A percentile compares a stretch with the other conserved stretches of the same genome.
Evolutionary conservation across 2,113 vertebrate genomes (phyloP).

Genomic region (Hoplias malabaricus): DNA sequence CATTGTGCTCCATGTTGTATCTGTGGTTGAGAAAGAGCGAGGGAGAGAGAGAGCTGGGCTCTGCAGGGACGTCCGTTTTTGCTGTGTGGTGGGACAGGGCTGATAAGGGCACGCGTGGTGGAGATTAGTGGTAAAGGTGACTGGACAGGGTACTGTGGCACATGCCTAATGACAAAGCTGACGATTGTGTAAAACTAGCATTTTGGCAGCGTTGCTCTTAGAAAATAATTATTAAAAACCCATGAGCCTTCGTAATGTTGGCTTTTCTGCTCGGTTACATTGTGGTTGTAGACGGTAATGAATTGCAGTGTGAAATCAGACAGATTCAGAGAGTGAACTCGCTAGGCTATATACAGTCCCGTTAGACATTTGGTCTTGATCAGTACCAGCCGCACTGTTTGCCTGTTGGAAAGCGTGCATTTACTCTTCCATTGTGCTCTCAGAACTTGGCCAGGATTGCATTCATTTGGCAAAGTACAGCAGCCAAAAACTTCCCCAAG

Average conservation of each 20-base stretch:
- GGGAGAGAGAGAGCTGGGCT: conserved; percentile 15
- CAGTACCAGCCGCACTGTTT: not conserved
- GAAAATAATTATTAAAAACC: conserved; percentile 28
- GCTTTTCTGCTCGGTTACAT: not conserved
- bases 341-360: conserved; percentile 4
- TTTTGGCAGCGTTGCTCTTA: conserved; percentile 10
- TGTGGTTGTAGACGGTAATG: not conserved
- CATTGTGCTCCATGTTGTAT: conserved; percentile 26
- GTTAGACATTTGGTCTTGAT: conserved; percentile 10
- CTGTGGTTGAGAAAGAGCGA: conserved; percentile 16
- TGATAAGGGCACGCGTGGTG: conserved; percentile 9
- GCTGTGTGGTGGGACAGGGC: conserved; percentile 5
- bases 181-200: conserved; percentile 15
- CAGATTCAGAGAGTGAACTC: conserved; percentile 16
- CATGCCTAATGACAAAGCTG: conserved; percentile 20
- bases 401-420: not conserved
- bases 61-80: not conserved
- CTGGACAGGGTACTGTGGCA: conserved; percentile 6
- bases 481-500: conserved; percentile 29
- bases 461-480: conserved; percentile 46
- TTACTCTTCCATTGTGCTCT: conserved; percentile 43
- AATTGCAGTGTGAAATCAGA: conserved; percentile 12
- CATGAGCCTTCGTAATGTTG: not conserved
- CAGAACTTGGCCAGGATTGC: conserved; percentile 40
- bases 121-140: conserved; percentile 18